Conservation (phyloP, 2,797 vertebrate species). For the Tenualosa thibaudeaui region DNA sequence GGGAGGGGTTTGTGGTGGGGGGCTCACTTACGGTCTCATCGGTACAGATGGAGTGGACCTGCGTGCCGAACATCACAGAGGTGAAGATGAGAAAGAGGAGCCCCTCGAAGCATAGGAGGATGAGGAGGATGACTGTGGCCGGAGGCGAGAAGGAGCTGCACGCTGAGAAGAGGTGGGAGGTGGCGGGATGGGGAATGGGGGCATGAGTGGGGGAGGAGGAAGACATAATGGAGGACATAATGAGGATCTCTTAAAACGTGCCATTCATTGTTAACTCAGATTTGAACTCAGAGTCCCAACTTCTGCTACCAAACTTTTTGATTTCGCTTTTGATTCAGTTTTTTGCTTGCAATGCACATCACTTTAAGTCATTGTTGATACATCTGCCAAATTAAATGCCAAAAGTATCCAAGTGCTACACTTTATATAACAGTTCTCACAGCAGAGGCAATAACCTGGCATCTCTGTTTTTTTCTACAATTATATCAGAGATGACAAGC, state of each 20-base stretch:
- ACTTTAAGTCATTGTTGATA: too few species aligned
- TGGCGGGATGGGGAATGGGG: background rate
- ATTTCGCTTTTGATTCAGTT: too few species aligned
- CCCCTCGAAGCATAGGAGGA: conserved; percentile 94
- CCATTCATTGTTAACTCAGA: too few species aligned
- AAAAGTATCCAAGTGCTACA: too few species aligned
- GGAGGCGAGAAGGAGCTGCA: conserved; percentile 96
- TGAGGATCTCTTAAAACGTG: background rate
- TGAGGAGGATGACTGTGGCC: conserved; percentile 93
- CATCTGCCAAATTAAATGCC: too few species aligned
- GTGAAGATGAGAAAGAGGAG: conserved; percentile 98
- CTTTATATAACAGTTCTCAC: too few species aligned
- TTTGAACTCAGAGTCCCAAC: background rate
- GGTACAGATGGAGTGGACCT: conserved; percentile 95
- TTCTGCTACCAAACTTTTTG: background rate
- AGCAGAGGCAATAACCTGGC: too few species aligned
- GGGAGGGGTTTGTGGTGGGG: conserved; percentile 13
- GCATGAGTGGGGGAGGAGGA: background rate
- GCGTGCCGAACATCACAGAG: conserved; percentile 96
- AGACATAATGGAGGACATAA: background rate
- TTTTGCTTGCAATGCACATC: background rate
- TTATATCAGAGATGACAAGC: too few species aligned
- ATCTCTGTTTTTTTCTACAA: too few species aligned
- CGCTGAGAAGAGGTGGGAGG: conserved; percentile 70
- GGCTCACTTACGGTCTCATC: conserved; percentile 90